These are phyloP conservation scores for Lucilia cuprina DNA, from an alignment of 1,140 invertebrate species.

Conservation along the genomic window DNA sequence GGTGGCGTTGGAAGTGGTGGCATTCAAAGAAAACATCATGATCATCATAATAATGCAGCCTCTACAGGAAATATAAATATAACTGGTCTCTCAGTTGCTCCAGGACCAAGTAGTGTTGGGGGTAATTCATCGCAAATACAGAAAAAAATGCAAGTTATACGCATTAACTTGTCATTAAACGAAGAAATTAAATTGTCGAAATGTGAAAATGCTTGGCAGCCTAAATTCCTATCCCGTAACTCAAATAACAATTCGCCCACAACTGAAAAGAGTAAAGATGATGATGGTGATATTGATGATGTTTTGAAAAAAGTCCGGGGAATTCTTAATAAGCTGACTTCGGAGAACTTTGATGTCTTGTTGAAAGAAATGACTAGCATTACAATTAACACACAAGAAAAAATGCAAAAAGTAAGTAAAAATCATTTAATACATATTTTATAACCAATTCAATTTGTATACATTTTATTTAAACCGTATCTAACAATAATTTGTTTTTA, in stretches of 20 bases:
- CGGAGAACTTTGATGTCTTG: slow-evolving; percentile 88
- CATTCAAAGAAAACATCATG: slow-evolving; percentile 52
- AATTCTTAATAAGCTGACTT: slow-evolving; percentile 93
- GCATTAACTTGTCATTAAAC: slow-evolving; percentile 75
- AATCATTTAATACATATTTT: background rate
- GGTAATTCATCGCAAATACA: background rate
- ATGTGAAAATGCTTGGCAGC: slow-evolving; percentile 91
- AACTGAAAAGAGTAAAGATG: slow-evolving; percentile 52
- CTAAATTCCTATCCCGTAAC: slow-evolving; percentile 62
- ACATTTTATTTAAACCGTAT: no score
- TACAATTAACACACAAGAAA: slow-evolving; percentile 79
- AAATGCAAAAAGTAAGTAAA: slow-evolving; percentile 74
- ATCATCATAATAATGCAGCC: slow-evolving; percentile 47
- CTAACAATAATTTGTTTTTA: no score
- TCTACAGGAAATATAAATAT: slow-evolving; percentile 1
- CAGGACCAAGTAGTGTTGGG: no score
- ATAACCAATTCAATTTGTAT: no score
- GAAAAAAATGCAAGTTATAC: slow-evolving; percentile 66
- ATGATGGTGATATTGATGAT: slow-evolving; percentile 69
- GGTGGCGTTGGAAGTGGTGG: slow-evolving; percentile 42
- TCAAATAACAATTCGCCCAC: slow-evolving; percentile 41
- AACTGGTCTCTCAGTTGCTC: background rate
- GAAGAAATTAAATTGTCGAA: slow-evolving; percentile 86
- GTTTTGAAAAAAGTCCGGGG: slow-evolving; percentile 86
- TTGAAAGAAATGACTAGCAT: slow-evolving; percentile 78